Percentiles rank a stretch among this genome's conserved stretches.
These are phyloP conservation scores for Cryptus armator DNA, from an alignment of 2,888 invertebrate genomes.

Conservation along the genomic window DNA sequence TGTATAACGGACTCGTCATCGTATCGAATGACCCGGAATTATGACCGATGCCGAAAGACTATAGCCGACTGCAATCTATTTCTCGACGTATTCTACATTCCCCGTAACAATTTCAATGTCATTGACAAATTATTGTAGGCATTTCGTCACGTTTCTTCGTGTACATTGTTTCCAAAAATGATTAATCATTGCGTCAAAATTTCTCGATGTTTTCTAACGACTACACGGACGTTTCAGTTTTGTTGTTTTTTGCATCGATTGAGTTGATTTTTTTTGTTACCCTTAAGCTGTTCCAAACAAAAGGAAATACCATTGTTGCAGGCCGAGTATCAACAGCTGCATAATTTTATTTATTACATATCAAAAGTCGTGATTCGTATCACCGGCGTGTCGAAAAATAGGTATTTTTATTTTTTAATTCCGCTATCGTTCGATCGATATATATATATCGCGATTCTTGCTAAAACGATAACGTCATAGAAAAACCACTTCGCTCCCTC, in stretches of 20 bases:
- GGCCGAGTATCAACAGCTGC: conserved; percentile 48
- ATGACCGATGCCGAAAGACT: conserved; percentile 43
- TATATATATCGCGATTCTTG: conserved; percentile 8
- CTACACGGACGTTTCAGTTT: no score
- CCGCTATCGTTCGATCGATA: conserved; percentile 59
- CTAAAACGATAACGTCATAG: conserved; percentile 22
- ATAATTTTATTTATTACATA: conserved; percentile 14
- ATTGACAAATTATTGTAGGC: conserved; percentile 28
- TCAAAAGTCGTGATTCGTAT: conserved; percentile 36
- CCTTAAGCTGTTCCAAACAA: not conserved
- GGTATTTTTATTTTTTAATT: conserved; percentile 41
- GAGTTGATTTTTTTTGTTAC: not conserved
- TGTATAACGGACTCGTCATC: conserved; percentile 71
- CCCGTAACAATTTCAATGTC: not conserved
- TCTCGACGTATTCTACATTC: not conserved
- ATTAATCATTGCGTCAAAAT: not conserved
- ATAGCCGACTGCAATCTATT: not conserved
- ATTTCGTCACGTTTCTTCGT: not conserved
- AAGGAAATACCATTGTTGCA: not conserved
- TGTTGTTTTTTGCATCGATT: not conserved
- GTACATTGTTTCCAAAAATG: not conserved
- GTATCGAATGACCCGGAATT: conserved; percentile 49
- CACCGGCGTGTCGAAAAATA: conserved; percentile 15
- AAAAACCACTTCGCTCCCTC: conserved; percentile 60
- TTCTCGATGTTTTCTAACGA: not conserved